phyloP scores from a whole-genome alignment of 1,140 invertebrate species.

The Tetramorium simillimum region DNA sequence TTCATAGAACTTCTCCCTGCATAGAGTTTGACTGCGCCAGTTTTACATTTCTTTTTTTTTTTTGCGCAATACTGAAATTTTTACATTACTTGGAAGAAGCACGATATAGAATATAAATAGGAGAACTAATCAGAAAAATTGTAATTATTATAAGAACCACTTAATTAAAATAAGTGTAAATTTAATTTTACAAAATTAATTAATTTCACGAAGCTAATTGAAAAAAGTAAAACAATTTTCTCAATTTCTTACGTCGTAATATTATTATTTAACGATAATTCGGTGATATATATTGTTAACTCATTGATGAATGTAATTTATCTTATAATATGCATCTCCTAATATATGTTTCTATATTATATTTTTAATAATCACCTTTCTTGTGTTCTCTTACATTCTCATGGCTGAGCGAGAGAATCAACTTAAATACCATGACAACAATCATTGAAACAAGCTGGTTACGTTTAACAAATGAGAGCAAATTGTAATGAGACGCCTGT shows the following conservation, averaged over 20 bases:
- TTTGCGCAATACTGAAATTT: slow-evolving; percentile 16
- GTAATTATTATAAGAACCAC: neutral
- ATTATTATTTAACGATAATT: neutral
- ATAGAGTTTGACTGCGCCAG: neutral
- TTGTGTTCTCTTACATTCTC: neutral
- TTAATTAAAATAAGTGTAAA: neutral
- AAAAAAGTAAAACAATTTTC: neutral
- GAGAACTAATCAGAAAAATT: neutral
- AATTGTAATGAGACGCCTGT: slow-evolving; percentile 53
- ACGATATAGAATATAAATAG: neutral
- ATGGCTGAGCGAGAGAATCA: neutral
- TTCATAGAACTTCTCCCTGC: slow-evolving; percentile 18
- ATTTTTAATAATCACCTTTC: neutral
- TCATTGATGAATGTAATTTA: neutral
- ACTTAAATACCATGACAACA: neutral
- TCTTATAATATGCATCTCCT: neutral
- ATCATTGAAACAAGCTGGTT: slow-evolving; percentile 42
- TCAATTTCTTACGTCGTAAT: neutral
- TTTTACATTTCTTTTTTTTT: slow-evolving; percentile 17
- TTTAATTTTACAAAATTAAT: neutral
- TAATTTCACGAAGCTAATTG: neutral
- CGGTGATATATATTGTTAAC: neutral
- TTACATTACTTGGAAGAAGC: neutral
- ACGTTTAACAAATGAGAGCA: slow-evolving; percentile 43
- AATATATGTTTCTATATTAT: neutral